A percentile compares a stretch with the other conserved stretches of the same genome.
These are phyloP conservation scores for Hoplostethus atlanticus DNA, from an alignment of 2,797 vertebrate genomes.

Conservation along the genomic window DNA sequence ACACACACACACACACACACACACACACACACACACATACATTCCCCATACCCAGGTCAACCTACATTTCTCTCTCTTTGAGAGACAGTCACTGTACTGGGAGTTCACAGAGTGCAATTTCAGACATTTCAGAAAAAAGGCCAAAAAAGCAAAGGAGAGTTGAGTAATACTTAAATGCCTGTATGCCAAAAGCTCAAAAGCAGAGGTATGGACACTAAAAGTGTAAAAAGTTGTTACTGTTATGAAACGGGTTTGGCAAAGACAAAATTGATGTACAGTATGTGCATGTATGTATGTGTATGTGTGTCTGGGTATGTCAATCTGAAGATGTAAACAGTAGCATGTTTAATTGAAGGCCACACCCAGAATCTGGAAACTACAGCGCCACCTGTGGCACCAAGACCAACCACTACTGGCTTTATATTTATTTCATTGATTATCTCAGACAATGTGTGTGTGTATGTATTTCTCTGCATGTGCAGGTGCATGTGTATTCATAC, in stretches of 20 bases:
- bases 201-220: no score
- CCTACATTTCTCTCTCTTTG: conserved; percentile 50
- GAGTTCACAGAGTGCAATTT: conserved; percentile 29
- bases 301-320: neutral
- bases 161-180: neutral
- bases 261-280: neutral
- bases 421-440: no score
- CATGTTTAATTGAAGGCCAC: no score
- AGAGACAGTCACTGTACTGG: conserved; percentile 26
- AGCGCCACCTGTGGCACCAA: no score
- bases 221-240: neutral
- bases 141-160: neutral
- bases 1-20: conserved; percentile 29
- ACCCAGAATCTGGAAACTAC: no score
- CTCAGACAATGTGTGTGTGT: no score
- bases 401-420: no score
- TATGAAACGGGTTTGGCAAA: no score
- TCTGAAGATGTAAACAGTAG: no score
- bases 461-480: conserved; percentile 5
- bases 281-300: conserved; percentile 8
- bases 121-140: conserved; percentile 8
- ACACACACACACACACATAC: conserved; percentile 17
- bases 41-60: conserved; percentile 41
- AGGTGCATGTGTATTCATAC: conserved; percentile 2
- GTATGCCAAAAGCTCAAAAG: no score